Base-by-base conservation (phyloP, 2,797 vertebrate genomes). In the Poeciliopsis paucimaculata region DNA sequence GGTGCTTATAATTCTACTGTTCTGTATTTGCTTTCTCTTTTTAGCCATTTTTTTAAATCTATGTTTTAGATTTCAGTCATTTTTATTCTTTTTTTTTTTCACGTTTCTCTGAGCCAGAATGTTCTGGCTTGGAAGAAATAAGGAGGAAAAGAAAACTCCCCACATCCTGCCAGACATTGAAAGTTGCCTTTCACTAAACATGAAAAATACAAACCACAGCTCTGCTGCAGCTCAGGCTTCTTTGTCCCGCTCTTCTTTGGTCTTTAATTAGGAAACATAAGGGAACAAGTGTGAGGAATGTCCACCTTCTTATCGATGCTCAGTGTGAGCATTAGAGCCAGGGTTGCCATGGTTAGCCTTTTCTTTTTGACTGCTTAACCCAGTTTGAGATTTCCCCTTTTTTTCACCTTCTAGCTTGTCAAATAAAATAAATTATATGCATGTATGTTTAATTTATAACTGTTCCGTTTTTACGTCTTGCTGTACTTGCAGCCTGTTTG, bases 101-200 rank as follows among this genome's bases (percentile, higher is more conserved):
- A 20, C 46, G 62, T 84, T 82, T 83, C 64, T 86, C 82, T 86
- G 46, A 80, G 64, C 82, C 84, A 87, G 76, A 90, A 88, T 79
- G 79, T 87, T 89, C 74, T 87, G 88, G 87, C 74, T 91, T 75
- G 77, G 82, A 91, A 81, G 51, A 86, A 28, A 70, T 46, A 71
- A 84, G 84, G 77, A 86, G 79, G 78, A 84, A 88, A 90, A 82
- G 26, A 85, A 88, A 90, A 81, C 85, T 89, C 76, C 89, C 83
- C 80, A 84, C 83, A 80, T 92, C 76, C 79, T 84, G 64, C 7
- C 81, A 87, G 73, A 75, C 87, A 72, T 86, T 90, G n/a, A n/a
- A n/a, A n/a, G 84, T 88, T 34, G 18, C 79, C 78, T 89, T 91
- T 88, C 82, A 90, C 84, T 84, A 62, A 60, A 89, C 86, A 84